A percentile compares a stretch with the other conserved stretches of the same genome.
Conservation (phyloP, 2,888 invertebrate species). For the Altica lythri region DNA sequence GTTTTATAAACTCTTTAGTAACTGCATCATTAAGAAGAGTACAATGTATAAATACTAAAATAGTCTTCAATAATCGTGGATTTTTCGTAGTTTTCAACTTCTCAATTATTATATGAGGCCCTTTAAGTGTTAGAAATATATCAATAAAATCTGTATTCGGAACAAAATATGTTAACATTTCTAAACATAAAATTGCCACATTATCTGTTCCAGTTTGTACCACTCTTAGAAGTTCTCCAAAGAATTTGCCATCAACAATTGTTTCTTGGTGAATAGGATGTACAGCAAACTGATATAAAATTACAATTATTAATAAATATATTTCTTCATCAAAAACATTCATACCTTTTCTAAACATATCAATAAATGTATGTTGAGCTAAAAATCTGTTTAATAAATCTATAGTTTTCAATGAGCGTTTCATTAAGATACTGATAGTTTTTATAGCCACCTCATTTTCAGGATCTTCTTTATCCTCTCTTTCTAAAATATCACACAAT, state of each 20-base stretch:
- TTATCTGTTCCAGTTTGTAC: conserved; percentile 29
- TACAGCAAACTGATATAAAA: conserved; percentile 39
- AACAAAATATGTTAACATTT: conserved; percentile 40
- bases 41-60: conserved; percentile 45
- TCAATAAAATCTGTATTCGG: conserved; percentile 35
- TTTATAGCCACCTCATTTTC: conserved; percentile 45
- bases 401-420: conserved; percentile 40
- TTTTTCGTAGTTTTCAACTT: conserved; percentile 34
- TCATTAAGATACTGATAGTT: conserved; percentile 43
- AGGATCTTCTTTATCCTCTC: conserved; percentile 42
- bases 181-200: conserved; percentile 35
- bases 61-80: conserved; percentile 38
- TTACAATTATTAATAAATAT: conserved; percentile 41
- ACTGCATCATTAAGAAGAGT: conserved; percentile 43
- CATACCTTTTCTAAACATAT: conserved; percentile 42
- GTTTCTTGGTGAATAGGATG: conserved; percentile 38
- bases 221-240: conserved; percentile 36
- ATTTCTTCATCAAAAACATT: conserved; percentile 33
- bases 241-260: conserved; percentile 36
- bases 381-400: conserved; percentile 38
- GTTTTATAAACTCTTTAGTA: conserved; percentile 39
- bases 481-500: conserved; percentile 40
- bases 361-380: conserved; percentile 38
- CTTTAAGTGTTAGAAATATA: conserved; percentile 39
- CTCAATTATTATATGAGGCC: conserved; percentile 37